Conservation (phyloP, 2,888 invertebrate species). For the Tiphia femorata region DNA sequence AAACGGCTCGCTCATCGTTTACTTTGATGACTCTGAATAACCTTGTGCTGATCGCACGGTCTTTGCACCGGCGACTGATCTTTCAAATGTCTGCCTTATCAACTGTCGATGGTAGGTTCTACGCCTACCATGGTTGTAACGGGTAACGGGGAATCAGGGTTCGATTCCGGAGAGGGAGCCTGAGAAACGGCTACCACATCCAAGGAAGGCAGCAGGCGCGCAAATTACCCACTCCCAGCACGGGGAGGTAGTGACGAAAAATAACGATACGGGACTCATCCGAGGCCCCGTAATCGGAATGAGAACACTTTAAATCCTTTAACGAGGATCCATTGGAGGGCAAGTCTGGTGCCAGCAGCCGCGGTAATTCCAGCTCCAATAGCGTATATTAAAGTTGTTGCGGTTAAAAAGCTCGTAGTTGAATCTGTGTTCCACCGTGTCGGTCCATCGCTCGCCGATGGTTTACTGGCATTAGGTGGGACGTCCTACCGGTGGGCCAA, state of each 20-base stretch:
- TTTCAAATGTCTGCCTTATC: conserved; percentile 79
- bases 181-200: conserved; percentile 80
- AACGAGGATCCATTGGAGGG: conserved; percentile 76
- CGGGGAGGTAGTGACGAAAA: conserved; percentile 76
- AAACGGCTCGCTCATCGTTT: too few relatives aligned
- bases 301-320: conserved; percentile 73
- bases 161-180: conserved; percentile 77
- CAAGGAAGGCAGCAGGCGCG: conserved; percentile 78
- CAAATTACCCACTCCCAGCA: conserved; percentile 74
- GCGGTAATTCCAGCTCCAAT: conserved; percentile 77
- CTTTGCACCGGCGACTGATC: conserved; percentile 72
- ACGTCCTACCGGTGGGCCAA: too few relatives aligned
- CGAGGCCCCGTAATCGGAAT: conserved; percentile 70
- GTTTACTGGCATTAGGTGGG: too few relatives aligned
- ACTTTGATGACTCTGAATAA: too few relatives aligned
- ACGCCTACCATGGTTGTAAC: conserved; percentile 77
- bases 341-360: conserved; percentile 79
- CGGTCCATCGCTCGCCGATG: too few relatives aligned
- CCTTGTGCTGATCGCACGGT: background rate
- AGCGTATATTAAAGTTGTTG: conserved; percentile 58
- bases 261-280: conserved; percentile 71
- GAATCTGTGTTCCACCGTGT: conserved; percentile 55
- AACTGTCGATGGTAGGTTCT: conserved; percentile 77
- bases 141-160: conserved; percentile 74
- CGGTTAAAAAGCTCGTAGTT: conserved; percentile 75